Percentiles rank a stretch among this genome's conserved stretches.
These are phyloP conservation scores for Schrankia costaestrigalis DNA, from an alignment of 2,888 invertebrate species.

Conservation along the genomic window DNA sequence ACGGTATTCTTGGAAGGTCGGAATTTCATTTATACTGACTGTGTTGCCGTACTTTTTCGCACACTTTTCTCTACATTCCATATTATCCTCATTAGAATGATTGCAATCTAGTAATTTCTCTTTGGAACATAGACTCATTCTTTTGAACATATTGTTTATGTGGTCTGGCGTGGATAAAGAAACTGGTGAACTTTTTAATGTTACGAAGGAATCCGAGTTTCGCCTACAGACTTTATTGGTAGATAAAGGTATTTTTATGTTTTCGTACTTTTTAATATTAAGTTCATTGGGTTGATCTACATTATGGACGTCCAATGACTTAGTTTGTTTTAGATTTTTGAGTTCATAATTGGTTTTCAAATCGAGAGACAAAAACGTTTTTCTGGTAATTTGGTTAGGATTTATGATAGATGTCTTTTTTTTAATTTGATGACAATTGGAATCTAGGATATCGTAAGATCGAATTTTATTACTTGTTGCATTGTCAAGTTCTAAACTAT, in stretches of 20 bases:
- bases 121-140: conserved; percentile 43
- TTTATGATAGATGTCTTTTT: conserved; percentile 4
- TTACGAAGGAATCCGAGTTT: conserved; percentile 51
- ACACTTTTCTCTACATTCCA: conserved; percentile 25
- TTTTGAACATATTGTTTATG: conserved; percentile 49
- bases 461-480: conserved; percentile 15
- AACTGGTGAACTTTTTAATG: conserved; percentile 36
- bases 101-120: conserved; percentile 17
- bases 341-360: conserved; percentile 50
- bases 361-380: conserved; percentile 56
- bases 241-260: conserved; percentile 5
- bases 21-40: conserved; percentile 77
- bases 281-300: too few relatives aligned
- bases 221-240: conserved; percentile 38
- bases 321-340: conserved; percentile 22
- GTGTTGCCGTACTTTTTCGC: conserved; percentile 53
- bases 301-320: conserved; percentile 29
- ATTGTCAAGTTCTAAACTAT: conserved; percentile 35
- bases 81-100: conserved; percentile 5
- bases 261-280: too few relatives aligned
- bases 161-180: conserved; percentile 42
- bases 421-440: conserved; percentile 12
- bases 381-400: conserved; percentile 32
- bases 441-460: conserved; percentile 14
- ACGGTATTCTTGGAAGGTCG: conserved; percentile 75